These are phyloP conservation scores for Sycophila texana DNA, from an alignment of 2,888 invertebrate genomes.

Conservation along the genomic window DNA sequence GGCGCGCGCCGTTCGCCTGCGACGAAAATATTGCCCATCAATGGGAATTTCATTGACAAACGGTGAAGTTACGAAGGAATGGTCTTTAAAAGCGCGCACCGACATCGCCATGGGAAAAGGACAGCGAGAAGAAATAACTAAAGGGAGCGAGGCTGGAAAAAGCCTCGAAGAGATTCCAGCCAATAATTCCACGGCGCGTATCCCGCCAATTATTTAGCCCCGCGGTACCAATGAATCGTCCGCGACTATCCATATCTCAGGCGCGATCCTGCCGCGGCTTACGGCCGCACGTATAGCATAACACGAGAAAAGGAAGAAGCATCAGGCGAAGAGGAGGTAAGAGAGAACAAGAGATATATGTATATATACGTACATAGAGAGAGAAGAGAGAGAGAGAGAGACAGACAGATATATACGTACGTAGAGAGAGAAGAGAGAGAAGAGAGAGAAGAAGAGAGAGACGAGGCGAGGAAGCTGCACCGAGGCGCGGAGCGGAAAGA, in stretches of 20 bases:
- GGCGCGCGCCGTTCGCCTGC: no score
- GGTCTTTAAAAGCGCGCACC: no score
- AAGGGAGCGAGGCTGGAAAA: no score
- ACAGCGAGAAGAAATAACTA: no score
- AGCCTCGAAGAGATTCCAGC: background rate
- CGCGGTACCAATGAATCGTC: background rate
- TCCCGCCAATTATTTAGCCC: slow-evolving; percentile 1
- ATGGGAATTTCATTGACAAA: no score
- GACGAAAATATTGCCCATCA: no score
- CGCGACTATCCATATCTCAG: background rate
- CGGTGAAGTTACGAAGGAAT: no score
- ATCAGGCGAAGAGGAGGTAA: background rate
- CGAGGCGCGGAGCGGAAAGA: background rate
- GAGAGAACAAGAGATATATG: background rate
- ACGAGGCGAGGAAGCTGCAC: background rate
- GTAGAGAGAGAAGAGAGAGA: no score
- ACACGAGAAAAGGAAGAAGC: no score
- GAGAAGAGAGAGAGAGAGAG: background rate
- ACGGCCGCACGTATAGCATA: no score
- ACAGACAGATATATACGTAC: background rate
- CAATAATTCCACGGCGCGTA: background rate
- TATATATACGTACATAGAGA: background rate
- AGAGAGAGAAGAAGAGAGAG: background rate
- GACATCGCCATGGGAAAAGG: no score
- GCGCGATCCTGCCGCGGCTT: no score